Base-by-base conservation (phyloP, 2,113 vertebrate genomes). In the Jacana jacana region DNA sequence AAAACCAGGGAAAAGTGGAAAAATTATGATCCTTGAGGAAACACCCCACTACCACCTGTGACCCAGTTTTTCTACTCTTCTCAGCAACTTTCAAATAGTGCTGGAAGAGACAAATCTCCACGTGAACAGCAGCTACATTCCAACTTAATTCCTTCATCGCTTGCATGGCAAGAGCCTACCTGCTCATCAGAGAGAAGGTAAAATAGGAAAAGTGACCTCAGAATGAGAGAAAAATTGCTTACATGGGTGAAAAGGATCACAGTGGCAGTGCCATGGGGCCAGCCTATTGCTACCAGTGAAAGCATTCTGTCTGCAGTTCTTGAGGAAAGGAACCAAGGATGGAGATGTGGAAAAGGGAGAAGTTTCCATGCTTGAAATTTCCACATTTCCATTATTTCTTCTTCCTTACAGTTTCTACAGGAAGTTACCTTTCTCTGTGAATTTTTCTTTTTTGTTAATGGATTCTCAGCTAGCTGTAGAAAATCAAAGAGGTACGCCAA, bases 401-500 rank as follows among this genome's bases (percentile, higher is more conserved):
- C 78, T 88, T 52, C 81, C 69, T 89, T 31, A 78, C 16, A 39
- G 30, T 57, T 78, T 46, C 40, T 35, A 71, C 76, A 88, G 49
- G 16, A 81, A 85, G 7, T 96, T 93, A 99, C 99, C 98, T 98
- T 98, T 97, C 99, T 98, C 64, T 98, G 98, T 28, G 97, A 96
- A 61, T 96, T 96, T 72, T 97, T 99, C 97, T 98, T 98, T 87
- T 97, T 98, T 65, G 96, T 69, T 71, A 98, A 96, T n/a, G 97
- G 97, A 94, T 97, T 98, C 87, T 98, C 98, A 48, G 97, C 88
- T 44, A 98, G 94, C 95, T 99, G 99, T 25, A 99, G 87, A 19
- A 99, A 99, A 97, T 99, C 99, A 64, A 96, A 98, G 55, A 99
- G 98, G 89, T 98, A 99, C 0, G 99, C 99, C 96, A 99, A 95